Base-by-base conservation (phyloP, 1,140 invertebrate genomes). In the Tetragnatha versicolor region DNA sequence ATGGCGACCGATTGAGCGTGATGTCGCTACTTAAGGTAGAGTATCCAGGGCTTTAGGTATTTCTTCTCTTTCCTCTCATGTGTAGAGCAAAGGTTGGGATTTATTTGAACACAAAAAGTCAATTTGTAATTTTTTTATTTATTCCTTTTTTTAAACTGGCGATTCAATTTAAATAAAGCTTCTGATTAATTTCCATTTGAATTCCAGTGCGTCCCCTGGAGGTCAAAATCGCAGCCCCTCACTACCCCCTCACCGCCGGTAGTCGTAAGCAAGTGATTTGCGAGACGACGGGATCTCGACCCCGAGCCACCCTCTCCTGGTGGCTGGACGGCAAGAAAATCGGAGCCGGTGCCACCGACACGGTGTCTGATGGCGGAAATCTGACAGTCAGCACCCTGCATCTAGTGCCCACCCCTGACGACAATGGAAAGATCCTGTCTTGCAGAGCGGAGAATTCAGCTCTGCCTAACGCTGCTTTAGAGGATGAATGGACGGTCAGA, bases 391-490 rank as follows among this genome's bases (percentile, higher is more conserved):
- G 79, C 37, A 79, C 68, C 14, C 45, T 83, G 14, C 65, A 81
- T 45, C 78, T 83, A 22, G 79, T 90, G 79, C 93, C 66, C 89
- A 88, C 89, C 45, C 93, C 93, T 85, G 88, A 90, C 42, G 94
- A 96, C 87, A 90, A 93, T 61, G 93, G 93, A n/a, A 93, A 92
- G 83, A 92, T 91, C 84, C 86, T 96, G 80, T 90, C 92, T 3
- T 96, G 94, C 85, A 89, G 92, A 70, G 92, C 93, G 10, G 92
- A 94, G 84, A 95, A 95, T 86, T 90, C 92, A 5, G 49, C 72
- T 51, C 58, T 82, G 17, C 80, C 82, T 6, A 89, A 88, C 81
- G 92, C 92, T 81, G 90, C 91, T 39, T 89, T 94, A 47, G 93
- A 94, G 86, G 93, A 95, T 82, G 88, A 87, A 47, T 88, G 87